These are phyloP conservation scores for Coptotermes formosanus DNA, from an alignment of 1,140 invertebrate genomes.

Conservation along the genomic window DNA sequence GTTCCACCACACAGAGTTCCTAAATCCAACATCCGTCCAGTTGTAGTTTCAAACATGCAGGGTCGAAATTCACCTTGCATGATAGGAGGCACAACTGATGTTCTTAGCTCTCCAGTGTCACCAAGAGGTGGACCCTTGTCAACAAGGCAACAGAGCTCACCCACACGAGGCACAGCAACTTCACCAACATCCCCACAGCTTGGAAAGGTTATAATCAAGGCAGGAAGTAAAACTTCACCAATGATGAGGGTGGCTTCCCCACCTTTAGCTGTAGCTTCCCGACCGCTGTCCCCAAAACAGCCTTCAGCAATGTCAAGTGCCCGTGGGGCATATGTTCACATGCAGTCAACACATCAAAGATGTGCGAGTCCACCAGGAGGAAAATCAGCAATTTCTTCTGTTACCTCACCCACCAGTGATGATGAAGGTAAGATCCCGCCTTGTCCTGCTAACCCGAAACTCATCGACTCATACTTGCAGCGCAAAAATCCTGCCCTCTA, in stretches of 20 bases:
- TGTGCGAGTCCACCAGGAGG: slow-evolving; percentile 19
- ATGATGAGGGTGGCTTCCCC: slow-evolving; percentile 44
- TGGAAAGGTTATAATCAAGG: slow-evolving; percentile 65
- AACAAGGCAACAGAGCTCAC: slow-evolving; percentile 20
- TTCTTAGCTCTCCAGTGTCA: not conserved
- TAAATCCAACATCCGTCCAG: slow-evolving; percentile 39
- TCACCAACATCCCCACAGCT: slow-evolving; percentile 49
- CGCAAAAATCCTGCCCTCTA: slow-evolving; percentile 28
- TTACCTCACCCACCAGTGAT: not conserved
- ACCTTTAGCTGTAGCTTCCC: slow-evolving; percentile 57
- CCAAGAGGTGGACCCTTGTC: not conserved
- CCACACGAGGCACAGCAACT: not conserved
- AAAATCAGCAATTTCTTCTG: not conserved
- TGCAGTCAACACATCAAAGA: slow-evolving; percentile 47
- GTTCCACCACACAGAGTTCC: slow-evolving; percentile 37
- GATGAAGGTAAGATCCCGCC: slow-evolving; percentile 34
- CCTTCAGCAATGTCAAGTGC: slow-evolving; percentile 32
- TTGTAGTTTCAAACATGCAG: slow-evolving; percentile 32
- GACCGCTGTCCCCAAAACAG: slow-evolving; percentile 44
- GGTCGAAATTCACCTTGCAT: not conserved
- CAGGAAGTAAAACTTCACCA: slow-evolving; percentile 51
- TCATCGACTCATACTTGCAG: slow-evolving; percentile 30
- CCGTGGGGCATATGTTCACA: slow-evolving; percentile 68
- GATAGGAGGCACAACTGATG: not conserved
- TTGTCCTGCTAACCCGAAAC: slow-evolving; percentile 23